Evolutionary conservation across 2,797 vertebrate species (phyloP).

Genomic region (Smutsia temminckii): DNA sequence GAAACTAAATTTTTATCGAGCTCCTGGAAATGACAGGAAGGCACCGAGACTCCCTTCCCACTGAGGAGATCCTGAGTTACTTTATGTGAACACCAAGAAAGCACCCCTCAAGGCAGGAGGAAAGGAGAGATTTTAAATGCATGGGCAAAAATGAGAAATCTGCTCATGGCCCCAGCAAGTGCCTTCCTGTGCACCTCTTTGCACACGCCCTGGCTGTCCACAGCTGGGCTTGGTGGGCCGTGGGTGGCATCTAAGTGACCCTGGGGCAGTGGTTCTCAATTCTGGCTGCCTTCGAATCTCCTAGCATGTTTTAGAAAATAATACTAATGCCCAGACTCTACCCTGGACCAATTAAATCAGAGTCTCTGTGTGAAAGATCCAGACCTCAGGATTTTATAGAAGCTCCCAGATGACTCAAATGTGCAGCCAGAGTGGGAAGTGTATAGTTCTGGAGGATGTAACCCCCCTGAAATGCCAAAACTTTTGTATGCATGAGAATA

Average conservation of each 20-base stretch:
- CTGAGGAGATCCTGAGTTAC: constrained; percentile 52
- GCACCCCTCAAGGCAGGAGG: constrained; percentile 42
- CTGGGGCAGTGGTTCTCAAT: not conserved
- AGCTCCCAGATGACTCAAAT: not conserved
- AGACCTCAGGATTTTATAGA: not conserved
- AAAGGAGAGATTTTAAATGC: constrained; percentile 64
- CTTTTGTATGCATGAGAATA: not conserved
- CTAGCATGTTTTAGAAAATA: not conserved
- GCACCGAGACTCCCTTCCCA: constrained; percentile 47
- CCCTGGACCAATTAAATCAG: not conserved
- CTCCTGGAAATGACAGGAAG: constrained; percentile 72
- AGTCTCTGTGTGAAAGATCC: not conserved
- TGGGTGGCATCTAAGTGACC: not conserved
- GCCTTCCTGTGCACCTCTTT: not conserved
- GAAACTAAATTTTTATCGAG: constrained; percentile 76
- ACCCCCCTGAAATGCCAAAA: not conserved
- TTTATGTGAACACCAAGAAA: constrained; percentile 63
- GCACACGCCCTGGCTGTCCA: not conserved
- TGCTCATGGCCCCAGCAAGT: not conserved
- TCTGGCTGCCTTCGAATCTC: not conserved
- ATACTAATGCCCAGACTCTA: not conserved
- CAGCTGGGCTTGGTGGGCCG: not conserved
- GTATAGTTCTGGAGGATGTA: not conserved
- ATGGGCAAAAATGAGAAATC: constrained; percentile 46
- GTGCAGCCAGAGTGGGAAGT: not conserved